phyloP scores from a whole-genome alignment of 2,888 invertebrate genomes.

The Drosophila nigricruria region DNA sequence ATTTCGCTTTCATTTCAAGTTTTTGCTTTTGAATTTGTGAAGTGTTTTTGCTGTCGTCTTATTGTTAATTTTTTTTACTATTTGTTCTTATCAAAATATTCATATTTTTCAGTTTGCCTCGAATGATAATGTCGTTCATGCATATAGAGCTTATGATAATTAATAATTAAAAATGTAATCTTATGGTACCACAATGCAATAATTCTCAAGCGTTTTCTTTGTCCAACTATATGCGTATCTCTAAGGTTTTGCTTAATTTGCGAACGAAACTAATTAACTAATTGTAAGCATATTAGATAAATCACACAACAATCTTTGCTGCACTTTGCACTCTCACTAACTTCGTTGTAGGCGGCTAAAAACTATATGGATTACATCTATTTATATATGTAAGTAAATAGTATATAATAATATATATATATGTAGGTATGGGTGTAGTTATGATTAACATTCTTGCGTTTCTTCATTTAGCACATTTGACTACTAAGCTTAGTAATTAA shows the following conservation, averaged over 20 bases:
- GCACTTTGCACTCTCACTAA: conserved; percentile 65
- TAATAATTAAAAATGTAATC: conserved; percentile 51
- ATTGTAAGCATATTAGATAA: conserved; percentile 70
- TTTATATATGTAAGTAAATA: conserved; percentile 58
- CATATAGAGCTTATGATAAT: conserved; percentile 32
- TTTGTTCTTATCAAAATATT: conserved; percentile 73
- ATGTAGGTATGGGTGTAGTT: conserved; percentile 39
- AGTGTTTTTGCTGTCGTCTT: conserved; percentile 22
- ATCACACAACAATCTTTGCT: conserved; percentile 72
- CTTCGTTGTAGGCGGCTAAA: conserved; percentile 74
- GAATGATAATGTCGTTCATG: conserved; percentile 42
- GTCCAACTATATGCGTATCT: conserved; percentile 47
- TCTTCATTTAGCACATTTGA: conserved; percentile 71
- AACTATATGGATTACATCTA: conserved; percentile 53
- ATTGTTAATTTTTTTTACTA: conserved; percentile 26
- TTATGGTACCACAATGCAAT: conserved; percentile 71
- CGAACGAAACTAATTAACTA: conserved; percentile 47
- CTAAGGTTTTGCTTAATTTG: conserved; percentile 47
- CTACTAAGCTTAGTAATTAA: conserved; percentile 75
- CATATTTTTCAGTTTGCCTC: conserved; percentile 10
- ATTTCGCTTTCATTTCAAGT: conserved; percentile 47
- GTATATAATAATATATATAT: conserved; percentile 38
- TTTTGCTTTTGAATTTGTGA: conserved; percentile 11
- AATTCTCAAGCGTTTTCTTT: conserved; percentile 63
- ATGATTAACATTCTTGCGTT: conserved; percentile 63